Evolutionary conservation across 2,888 invertebrate genomes (phyloP).

Genomic region (Heliconius erato): DNA sequence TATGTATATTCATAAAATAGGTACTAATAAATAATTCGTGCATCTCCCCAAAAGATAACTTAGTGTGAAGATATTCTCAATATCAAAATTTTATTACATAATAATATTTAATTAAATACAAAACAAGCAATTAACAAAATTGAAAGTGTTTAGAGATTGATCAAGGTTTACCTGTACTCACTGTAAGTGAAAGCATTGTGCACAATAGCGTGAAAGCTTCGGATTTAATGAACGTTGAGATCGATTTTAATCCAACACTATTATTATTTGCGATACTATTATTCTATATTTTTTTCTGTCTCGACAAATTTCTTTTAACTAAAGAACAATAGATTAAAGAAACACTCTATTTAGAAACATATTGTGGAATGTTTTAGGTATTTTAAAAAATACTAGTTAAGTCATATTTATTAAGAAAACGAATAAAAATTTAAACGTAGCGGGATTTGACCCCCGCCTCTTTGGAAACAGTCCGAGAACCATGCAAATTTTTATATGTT

Average conservation of each 20-base stretch:
- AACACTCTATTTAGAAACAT: neutral
- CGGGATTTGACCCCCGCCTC: too few species aligned
- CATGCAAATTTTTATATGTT: too few species aligned
- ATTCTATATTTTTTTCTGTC: neutral
- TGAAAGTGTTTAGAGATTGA: slow-evolving; percentile 23
- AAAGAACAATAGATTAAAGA: neutral
- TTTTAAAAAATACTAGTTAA: too few species aligned
- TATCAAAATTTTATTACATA: neutral
- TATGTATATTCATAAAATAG: too few species aligned
- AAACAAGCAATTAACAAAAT: slow-evolving; percentile 5
- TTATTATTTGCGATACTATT: neutral
- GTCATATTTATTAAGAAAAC: too few species aligned
- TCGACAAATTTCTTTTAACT: neutral
- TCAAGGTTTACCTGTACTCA: slow-evolving; percentile 1
- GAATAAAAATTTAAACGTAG: too few species aligned
- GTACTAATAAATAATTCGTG: too few species aligned
- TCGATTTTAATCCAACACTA: slow-evolving; percentile 20
- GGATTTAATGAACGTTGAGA: slow-evolving; percentile 31
- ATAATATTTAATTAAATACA: neutral
- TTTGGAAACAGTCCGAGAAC: too few species aligned
- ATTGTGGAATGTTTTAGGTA: too few species aligned
- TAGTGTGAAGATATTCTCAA: too few species aligned
- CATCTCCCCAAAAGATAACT: too few species aligned
- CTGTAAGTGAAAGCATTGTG: slow-evolving; percentile 32
- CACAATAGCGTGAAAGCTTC: slow-evolving; percentile 37